Percentiles rank a stretch among this genome's conserved stretches.
These are phyloP conservation scores for Perognathus longimembris DNA, from an alignment of 2,113 vertebrate genomes.

Conservation along the genomic window DNA sequence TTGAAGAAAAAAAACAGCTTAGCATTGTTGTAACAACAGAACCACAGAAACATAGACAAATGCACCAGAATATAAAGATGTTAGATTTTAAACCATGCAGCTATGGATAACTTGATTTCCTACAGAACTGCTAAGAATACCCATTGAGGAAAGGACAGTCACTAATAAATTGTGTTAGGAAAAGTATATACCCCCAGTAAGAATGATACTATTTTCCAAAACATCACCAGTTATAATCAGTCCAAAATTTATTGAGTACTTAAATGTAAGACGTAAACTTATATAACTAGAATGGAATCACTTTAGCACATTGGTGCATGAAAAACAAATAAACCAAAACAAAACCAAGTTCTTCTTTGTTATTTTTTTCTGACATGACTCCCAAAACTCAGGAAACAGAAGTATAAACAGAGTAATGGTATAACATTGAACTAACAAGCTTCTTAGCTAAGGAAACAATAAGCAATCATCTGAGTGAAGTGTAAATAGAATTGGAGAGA, in stretches of 20 bases:
- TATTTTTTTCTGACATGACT: background rate
- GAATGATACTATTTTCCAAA: background rate
- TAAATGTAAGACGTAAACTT: background rate
- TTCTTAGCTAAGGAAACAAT: background rate
- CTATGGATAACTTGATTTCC: background rate
- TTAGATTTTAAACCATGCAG: background rate
- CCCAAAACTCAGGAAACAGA: too few species aligned
- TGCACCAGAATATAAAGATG: background rate
- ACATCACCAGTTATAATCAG: background rate
- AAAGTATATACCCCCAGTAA: background rate
- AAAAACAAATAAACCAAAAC: too few species aligned
- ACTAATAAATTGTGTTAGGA: too few species aligned
- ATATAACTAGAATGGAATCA: background rate
- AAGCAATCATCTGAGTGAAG: background rate
- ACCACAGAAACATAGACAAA: background rate
- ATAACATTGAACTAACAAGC: background rate
- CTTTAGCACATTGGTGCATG: background rate
- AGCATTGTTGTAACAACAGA: too few species aligned
- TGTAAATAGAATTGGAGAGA: background rate
- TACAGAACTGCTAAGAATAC: background rate
- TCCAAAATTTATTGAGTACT: background rate
- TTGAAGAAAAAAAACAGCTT: too few species aligned
- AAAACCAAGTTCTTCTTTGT: too few species aligned
- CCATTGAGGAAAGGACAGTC: too few species aligned
- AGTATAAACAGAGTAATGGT: too few species aligned